A percentile compares a stretch with the other conserved stretches of the same genome.
These are phyloP conservation scores for Nanger granti DNA, from an alignment of 2,113 vertebrate genomes.

Conservation along the genomic window DNA sequence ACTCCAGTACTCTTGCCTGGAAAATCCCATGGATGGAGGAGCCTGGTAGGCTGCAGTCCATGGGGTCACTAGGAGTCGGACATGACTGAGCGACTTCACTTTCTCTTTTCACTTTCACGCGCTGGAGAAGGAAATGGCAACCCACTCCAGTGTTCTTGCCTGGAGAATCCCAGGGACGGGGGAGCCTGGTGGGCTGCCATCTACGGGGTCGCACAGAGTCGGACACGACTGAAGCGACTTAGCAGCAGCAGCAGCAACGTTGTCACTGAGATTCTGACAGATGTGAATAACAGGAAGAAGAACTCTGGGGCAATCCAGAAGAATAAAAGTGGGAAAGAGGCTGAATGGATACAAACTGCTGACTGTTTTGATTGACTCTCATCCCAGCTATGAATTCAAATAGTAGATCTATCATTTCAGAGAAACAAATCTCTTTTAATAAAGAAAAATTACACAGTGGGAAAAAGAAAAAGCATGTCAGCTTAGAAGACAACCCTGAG, in stretches of 20 bases:
- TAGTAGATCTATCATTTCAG: conserved; percentile 9
- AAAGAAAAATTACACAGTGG: conserved; percentile 10
- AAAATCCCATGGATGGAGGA: too few species aligned
- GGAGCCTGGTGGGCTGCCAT: too few species aligned
- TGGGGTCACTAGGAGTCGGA: too few species aligned
- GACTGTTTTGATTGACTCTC: conserved; percentile 18
- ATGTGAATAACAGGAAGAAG: conserved; percentile 44
- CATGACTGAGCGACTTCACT: too few species aligned
- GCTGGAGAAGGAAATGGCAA: too few species aligned
- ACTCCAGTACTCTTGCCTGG: too few species aligned
- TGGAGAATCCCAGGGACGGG: too few species aligned
- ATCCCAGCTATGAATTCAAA: conserved; percentile 40
- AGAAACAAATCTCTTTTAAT: background rate
- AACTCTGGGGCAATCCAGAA: background rate
- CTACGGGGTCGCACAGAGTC: too few species aligned
- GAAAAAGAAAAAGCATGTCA: background rate
- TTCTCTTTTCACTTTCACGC: too few species aligned
- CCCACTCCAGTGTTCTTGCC: too few species aligned
- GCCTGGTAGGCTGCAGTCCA: fast-evolving
- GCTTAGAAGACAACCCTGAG: background rate
- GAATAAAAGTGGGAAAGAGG: background rate
- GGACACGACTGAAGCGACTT: too few species aligned
- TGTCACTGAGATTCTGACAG: conserved; percentile 47
- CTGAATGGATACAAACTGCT: background rate
- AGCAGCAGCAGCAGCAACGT: background rate